Evolutionary conservation across 30 jellyfish, hydroid and myxozoan genomes (phyloP), one percentile per base, ranked within the genome.

Genomic region (Pseudorhiza aurosa): DNA sequence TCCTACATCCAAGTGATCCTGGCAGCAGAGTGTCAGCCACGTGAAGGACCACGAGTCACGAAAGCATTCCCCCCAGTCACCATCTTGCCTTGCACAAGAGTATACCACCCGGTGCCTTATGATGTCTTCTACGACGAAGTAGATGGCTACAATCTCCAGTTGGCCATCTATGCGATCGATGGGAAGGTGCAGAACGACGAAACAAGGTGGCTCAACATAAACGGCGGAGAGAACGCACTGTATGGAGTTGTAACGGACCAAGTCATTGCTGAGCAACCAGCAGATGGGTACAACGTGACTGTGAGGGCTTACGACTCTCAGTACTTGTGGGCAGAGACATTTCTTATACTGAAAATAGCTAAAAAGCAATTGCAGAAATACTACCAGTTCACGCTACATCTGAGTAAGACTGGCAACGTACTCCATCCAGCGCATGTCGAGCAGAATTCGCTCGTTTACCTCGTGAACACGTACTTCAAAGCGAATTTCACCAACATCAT

Each of bases 71-170:
- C 95, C 36, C 62, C 67, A 8, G 27, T 81, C 27, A 94, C 88
- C 8, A 15, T 87, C 19, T 1, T 33, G 4, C 72, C 91, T 33
- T 94, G 97, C 87, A 21, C 96, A 4, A 27, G 64, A 12, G 17
- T 87, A 18, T 25, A 25, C 1, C 12, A 40, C 28, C 28, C 62
- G 32, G 27, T 86, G 26, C 85, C 89, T 17, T 21, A 58, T 19
- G 81, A 75, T 12, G 65, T 83, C 7, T 94, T 94, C 81, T 49
- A 68, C 8, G 99, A 94, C 71, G 96, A 75, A 56, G 94, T 64
- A 25, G 96, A 87, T 70, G 95, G 92, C 21, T 42, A 68, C 63
- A 84, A 60, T 18, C 81, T 87, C 24, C 82, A 75, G 18, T 72
- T 84, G 4, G 15, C 27, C 32, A 35, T 72, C 15, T 24, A 58